phyloP scores from a whole-genome alignment of 1,140 invertebrate genomes.

The Drosophila athabasca region DNA sequence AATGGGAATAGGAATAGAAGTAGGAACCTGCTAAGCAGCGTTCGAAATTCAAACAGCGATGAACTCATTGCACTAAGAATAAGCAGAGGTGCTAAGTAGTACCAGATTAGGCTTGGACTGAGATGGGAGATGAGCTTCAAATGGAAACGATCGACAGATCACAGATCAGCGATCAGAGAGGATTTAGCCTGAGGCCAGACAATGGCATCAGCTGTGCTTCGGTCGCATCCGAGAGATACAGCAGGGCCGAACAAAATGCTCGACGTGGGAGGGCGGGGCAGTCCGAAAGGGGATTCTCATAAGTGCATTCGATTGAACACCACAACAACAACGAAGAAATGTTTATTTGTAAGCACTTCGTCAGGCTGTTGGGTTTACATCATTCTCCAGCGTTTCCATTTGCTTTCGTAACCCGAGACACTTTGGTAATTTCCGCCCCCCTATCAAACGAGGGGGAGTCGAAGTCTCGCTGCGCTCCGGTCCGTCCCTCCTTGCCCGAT shows the following conservation, averaged over 20 bases:
- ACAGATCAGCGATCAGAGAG: slow-evolving; percentile 3
- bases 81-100: slow-evolving; percentile 59
- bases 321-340: slow-evolving; percentile 24
- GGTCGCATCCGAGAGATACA: slow-evolving; percentile 37
- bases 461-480: slow-evolving; percentile 6
- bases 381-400: slow-evolving; percentile 41
- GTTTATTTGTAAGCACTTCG: slow-evolving; percentile 48
- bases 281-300: slow-evolving; percentile 46
- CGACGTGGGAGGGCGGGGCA: slow-evolving; percentile 27
- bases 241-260: slow-evolving; percentile 5
- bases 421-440: slow-evolving; percentile 14
- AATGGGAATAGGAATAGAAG: slow-evolving; percentile 11
- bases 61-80: slow-evolving; percentile 68
- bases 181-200: neutral
- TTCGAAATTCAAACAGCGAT: slow-evolving; percentile 45
- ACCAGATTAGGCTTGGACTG: neutral
- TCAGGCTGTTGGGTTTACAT: slow-evolving; percentile 43
- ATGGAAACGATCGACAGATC: slow-evolving; percentile 18
- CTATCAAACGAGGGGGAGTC: neutral
- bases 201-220: slow-evolving; percentile 44
- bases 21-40: slow-evolving; percentile 40
- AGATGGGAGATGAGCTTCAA: slow-evolving; percentile 11
- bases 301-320: slow-evolving; percentile 44
- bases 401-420: slow-evolving; percentile 64
- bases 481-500: neutral